Percentiles rank a stretch among this genome's conserved stretches.
These are phyloP conservation scores for Aspidiotus rigidus DNA, from an alignment of 2,888 invertebrate species.

Conservation along the genomic window DNA sequence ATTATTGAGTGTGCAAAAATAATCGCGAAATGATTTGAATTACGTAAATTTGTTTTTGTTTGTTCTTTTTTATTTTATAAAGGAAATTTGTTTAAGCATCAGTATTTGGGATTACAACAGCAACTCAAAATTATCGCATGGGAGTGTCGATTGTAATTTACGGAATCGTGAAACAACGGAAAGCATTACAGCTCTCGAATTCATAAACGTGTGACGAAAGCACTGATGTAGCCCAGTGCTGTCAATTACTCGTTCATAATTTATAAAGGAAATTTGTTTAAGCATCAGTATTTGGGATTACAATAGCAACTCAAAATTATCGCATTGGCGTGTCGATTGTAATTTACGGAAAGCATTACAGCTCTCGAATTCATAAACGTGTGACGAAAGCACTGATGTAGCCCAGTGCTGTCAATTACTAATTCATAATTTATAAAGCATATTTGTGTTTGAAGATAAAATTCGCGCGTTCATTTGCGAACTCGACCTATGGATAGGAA, in stretches of 20 bases:
- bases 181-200: constrained; percentile 71
- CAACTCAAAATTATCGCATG: constrained; percentile 58
- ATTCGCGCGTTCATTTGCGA: constrained; percentile 29
- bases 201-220: no score
- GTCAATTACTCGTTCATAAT: no score
- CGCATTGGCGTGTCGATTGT: constrained; percentile 45
- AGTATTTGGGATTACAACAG: constrained; percentile 77
- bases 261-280: no score
- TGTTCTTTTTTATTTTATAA: no score
- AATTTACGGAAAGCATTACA: constrained; percentile 55
- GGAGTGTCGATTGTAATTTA: constrained; percentile 39
- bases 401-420: no score
- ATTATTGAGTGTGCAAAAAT: not conserved
- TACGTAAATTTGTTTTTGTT: no score
- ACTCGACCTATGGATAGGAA: constrained; percentile 32
- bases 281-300: constrained; percentile 72
- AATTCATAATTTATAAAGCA: no score
- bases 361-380: constrained; percentile 77
- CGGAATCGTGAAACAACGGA: constrained; percentile 43
- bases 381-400: no score
- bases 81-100: constrained; percentile 40
- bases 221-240: no score
- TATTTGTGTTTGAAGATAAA: constrained; percentile 28
- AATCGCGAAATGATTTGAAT: not conserved
- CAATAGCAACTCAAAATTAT: constrained; percentile 63